Evolutionary conservation across 2,888 invertebrate genomes (phyloP).

Genomic region (Pyrochroa serraticornis): DNA sequence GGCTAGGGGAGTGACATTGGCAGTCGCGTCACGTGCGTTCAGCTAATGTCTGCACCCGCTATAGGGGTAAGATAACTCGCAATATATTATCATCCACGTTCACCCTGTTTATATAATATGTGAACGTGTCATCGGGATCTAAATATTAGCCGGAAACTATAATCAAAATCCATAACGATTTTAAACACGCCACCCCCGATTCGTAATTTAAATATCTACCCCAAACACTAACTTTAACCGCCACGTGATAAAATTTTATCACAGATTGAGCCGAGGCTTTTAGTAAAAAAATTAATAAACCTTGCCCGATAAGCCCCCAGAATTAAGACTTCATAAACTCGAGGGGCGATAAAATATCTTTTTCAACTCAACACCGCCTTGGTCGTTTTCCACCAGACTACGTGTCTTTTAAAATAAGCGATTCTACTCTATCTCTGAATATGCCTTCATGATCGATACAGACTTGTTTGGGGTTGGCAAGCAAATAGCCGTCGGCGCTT

Average conservation of each 20-base stretch:
- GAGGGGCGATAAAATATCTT: not conserved
- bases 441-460: slow-evolving; percentile 43
- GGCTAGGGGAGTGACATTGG: slow-evolving; percentile 29
- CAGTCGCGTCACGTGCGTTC: slow-evolving; percentile 35
- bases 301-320: too few relatives aligned
- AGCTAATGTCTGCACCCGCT: slow-evolving; percentile 37
- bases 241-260: too few relatives aligned
- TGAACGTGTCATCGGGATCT: slow-evolving; percentile 25
- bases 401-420: slow-evolving; percentile 34
- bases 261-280: too few relatives aligned
- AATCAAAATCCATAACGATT: slow-evolving; percentile 8
- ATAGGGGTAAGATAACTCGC: slow-evolving; percentile 36
- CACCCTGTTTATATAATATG: slow-evolving; percentile 29
- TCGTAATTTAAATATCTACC: slow-evolving; percentile 1
- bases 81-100: slow-evolving; percentile 36
- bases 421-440: slow-evolving; percentile 33
- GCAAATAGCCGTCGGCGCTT: slow-evolving; percentile 49
- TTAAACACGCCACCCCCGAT: not conserved
- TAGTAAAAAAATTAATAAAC: too few relatives aligned
- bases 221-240: not conserved
- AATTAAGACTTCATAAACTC: not conserved
- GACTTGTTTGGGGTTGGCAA: slow-evolving; percentile 43
- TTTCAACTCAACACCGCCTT: not conserved
- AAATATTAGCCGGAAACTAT: slow-evolving; percentile 17
- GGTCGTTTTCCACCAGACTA: slow-evolving; percentile 12